Conservation (phyloP, 2,797 vertebrate genomes). For the Acrossocheilus fasciatus region DNA sequence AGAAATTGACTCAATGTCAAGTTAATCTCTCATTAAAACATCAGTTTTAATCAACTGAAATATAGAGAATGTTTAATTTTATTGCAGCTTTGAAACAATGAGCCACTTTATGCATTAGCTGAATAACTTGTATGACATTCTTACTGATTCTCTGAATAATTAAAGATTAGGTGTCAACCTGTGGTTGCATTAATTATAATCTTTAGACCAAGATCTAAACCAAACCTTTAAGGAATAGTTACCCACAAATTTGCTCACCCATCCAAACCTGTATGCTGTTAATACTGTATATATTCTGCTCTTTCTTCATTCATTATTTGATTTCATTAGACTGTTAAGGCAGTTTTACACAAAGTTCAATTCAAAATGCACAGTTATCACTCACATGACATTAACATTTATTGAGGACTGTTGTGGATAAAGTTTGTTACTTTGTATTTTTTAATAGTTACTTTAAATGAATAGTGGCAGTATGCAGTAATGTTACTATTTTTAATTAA, state of each 20-base stretch:
- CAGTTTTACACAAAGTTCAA: neutral
- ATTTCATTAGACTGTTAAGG: neutral
- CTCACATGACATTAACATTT: neutral
- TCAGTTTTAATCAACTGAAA: neutral
- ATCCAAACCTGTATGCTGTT: neutral
- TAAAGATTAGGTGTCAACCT: neutral
- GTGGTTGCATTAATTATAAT: neutral
- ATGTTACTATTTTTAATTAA: neutral
- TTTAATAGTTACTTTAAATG: too few species aligned
- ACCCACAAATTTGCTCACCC: neutral
- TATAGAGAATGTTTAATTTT: neutral
- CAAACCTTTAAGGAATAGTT: neutral
- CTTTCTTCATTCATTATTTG: neutral
- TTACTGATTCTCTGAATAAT: neutral
- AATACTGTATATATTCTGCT: neutral
- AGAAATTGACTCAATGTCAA: neutral
- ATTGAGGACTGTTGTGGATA: neutral
- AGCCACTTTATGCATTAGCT: neutral
- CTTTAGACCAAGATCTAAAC: neutral
- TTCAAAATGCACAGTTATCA: neutral
- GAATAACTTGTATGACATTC: neutral
- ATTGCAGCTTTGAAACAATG: neutral
- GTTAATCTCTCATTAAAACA: conserved; percentile 6
- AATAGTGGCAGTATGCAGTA: neutral
- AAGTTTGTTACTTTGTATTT: too few species aligned